Evolutionary conservation across 2,797 vertebrate genomes (phyloP).

Genomic region (Vespertilio murinus): DNA sequence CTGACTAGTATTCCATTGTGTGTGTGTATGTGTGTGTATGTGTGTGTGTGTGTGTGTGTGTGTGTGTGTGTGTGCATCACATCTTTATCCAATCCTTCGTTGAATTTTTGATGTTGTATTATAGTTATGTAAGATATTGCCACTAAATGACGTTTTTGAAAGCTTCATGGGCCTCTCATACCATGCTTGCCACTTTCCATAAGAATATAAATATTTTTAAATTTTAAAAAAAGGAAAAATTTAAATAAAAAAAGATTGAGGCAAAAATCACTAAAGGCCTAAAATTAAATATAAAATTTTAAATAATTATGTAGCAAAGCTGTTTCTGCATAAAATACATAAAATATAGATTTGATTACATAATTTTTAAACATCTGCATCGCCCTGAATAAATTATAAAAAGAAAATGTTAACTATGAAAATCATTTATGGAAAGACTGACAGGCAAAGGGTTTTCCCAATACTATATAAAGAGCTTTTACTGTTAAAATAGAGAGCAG

Average conservation of each 20-base stretch:
- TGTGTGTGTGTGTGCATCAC: accelerated
- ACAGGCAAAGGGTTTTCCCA: not conserved
- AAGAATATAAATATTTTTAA: not conserved
- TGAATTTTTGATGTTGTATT: not conserved
- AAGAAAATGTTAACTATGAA: not conserved
- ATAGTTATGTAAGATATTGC: not conserved
- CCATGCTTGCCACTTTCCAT: not conserved
- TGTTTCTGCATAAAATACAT: not conserved
- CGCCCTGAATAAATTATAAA: not conserved
- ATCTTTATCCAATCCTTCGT: not conserved
- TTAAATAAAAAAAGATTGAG: not conserved
- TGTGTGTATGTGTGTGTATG: too few species aligned
- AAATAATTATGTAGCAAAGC: not conserved
- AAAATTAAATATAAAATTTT: not conserved
- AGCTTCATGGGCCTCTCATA: not conserved
- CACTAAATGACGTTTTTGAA: not conserved
- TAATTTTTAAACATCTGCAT: not conserved
- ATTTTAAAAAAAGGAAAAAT: not conserved
- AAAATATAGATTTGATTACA: not conserved
- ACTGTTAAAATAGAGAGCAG: not conserved
- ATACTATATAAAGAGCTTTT: not conserved
- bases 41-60: too few species aligned
- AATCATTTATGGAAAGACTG: not conserved
- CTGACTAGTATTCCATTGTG: not conserved
- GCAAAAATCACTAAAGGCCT: not conserved